A percentile compares a stretch with the other conserved stretches of the same genome.
Evolutionary conservation across 2,113 vertebrate genomes (phyloP).

Genomic region (Manacus vitellinus): DNA sequence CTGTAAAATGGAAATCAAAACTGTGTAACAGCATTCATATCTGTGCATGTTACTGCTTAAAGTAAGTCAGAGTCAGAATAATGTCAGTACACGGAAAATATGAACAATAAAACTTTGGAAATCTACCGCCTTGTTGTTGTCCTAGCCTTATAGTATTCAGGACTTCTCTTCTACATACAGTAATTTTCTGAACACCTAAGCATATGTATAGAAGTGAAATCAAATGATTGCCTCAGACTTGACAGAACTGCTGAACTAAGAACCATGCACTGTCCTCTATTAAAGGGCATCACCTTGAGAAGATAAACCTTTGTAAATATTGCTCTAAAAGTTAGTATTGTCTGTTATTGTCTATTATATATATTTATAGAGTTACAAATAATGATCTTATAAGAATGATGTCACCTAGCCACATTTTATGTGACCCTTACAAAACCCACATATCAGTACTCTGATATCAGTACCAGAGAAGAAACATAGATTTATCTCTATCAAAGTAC

Average conservation of each 20-base stretch:
- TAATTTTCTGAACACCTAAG: constrained; percentile 93
- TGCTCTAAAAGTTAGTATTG: constrained; percentile 54
- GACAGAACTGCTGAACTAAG: constrained; percentile 99
- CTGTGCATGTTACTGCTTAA: background rate
- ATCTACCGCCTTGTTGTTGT: constrained; percentile 67
- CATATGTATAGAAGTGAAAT: constrained; percentile 95
- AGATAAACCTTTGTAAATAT: constrained; percentile 64
- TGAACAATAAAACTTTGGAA: background rate
- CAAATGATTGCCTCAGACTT: constrained; percentile 92
- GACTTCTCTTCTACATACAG: constrained; percentile 62
- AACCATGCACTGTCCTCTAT: constrained; percentile 72
- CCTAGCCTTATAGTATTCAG: constrained; percentile 57
- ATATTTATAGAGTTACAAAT: constrained; percentile 41
- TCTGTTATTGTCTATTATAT: constrained; percentile 19
- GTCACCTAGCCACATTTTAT: background rate
- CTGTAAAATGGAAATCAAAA: background rate
- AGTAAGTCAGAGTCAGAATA: constrained; percentile 53
- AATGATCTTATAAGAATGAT: background rate
- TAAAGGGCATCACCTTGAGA: constrained; percentile 81
- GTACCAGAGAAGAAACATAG: background rate
- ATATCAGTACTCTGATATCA: background rate
- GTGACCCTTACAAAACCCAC: background rate
- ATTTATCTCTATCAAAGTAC: background rate
- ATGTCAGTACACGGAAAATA: constrained; percentile 49
- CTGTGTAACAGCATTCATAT: background rate